phyloP scores from a whole-genome alignment of 2,888 invertebrate genomes.

The Phorcus lineatus region DNA sequence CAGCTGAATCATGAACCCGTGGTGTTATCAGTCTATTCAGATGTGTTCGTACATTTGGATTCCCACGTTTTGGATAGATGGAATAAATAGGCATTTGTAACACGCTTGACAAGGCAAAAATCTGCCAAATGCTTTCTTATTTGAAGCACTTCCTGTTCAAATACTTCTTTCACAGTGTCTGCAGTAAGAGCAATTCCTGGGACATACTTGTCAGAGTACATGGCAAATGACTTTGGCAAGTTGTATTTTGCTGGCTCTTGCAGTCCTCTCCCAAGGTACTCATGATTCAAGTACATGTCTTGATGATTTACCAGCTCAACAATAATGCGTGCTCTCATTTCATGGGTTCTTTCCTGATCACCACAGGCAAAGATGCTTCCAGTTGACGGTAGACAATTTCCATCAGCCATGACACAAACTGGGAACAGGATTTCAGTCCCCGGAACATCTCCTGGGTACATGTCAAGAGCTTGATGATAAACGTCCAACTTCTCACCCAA shows the following conservation, averaged over 20 bases:
- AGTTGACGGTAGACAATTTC: no score
- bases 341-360: constrained; percentile 1
- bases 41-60: no score
- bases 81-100: no score
- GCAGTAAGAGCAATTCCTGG: constrained; percentile 26
- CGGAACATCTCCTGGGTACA: constrained; percentile 33
- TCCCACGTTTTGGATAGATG: no score
- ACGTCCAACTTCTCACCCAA: constrained; percentile 19
- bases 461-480: constrained; percentile 27
- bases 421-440: constrained; percentile 19
- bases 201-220: constrained; percentile 29
- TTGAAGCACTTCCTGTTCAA: not conserved
- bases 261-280: not conserved
- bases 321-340: constrained; percentile 35
- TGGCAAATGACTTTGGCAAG: constrained; percentile 29
- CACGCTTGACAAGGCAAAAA: no score
- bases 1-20: no score
- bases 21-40: no score
- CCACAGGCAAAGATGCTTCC: constrained; percentile 30
- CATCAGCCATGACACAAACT: not conserved
- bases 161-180: constrained; percentile 14
- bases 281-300: constrained; percentile 25
- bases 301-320: constrained; percentile 26
- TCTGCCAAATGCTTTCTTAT: no score
- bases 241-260: not conserved